A percentile compares a stretch with the other conserved stretches of the same genome.
These are phyloP conservation scores for Timema podura DNA, from an alignment of 2,888 invertebrate species.

Conservation along the genomic window DNA sequence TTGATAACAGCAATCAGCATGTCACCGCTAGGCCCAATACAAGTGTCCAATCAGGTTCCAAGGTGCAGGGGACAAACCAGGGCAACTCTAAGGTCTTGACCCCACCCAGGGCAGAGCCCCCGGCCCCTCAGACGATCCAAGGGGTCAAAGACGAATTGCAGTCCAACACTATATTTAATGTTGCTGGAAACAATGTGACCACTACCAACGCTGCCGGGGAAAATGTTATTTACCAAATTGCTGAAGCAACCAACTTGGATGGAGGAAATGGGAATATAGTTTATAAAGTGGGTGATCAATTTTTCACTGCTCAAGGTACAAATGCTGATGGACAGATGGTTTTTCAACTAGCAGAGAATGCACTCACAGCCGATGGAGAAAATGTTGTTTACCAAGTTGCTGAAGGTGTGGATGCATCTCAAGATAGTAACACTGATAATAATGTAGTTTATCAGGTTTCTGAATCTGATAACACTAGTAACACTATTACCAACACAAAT, in stretches of 20 bases:
- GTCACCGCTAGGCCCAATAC: slow-evolving; percentile 45
- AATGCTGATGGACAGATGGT: slow-evolving; percentile 17
- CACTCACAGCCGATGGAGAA: slow-evolving; percentile 13
- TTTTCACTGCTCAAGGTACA: slow-evolving; percentile 20
- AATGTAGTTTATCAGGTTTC: slow-evolving; percentile 28
- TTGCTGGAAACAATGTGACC: neutral
- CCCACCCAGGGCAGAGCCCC: slow-evolving; percentile 4
- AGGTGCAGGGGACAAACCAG: slow-evolving; percentile 3
- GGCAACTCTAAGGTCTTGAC: neutral
- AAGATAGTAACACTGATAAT: slow-evolving; percentile 15
- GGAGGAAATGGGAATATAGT: slow-evolving; percentile 20
- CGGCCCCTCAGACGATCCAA: neutral
- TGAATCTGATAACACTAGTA: slow-evolving; percentile 15
- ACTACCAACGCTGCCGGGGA: slow-evolving; percentile 13
- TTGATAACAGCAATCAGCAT: slow-evolving; percentile 41
- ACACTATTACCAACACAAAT: neutral
- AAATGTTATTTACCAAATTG: slow-evolving; percentile 24
- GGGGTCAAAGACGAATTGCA: slow-evolving; percentile 9
- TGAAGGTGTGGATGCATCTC: slow-evolving; percentile 18
- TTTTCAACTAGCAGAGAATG: slow-evolving; percentile 17
- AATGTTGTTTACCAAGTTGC: slow-evolving; percentile 26
- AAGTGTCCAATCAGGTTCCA: slow-evolving; percentile 32
- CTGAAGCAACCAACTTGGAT: slow-evolving; percentile 15
- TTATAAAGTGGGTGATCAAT: slow-evolving; percentile 21
- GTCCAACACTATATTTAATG: neutral